phyloP scores from a whole-genome alignment of 2,888 invertebrate species.

The Xylophagus ater region DNA sequence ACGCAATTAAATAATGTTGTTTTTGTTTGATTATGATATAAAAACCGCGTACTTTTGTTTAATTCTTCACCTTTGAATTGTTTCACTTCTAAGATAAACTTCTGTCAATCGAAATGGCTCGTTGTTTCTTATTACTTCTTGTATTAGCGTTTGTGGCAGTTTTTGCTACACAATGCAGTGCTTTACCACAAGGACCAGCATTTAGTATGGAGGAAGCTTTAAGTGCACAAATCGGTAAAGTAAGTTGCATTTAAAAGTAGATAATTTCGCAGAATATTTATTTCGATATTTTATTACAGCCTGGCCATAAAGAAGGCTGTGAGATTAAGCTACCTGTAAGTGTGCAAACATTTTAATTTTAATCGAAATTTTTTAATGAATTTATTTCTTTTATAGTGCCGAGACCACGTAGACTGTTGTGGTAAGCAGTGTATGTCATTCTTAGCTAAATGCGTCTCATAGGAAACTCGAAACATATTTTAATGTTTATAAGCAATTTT shows the following conservation, averaged over 20 bases:
- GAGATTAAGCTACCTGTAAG: conserved; percentile 1
- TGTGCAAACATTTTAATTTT: neutral
- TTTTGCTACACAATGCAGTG: no score
- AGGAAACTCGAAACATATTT: neutral
- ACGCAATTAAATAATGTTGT: no score
- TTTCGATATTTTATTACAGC: no score
- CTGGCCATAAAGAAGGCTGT: neutral
- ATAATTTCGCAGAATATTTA: no score
- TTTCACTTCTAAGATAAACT: no score
- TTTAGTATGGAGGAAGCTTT: conserved; percentile 7
- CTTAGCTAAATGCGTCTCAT: conserved; percentile 5
- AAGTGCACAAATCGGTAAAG: conserved; percentile 8
- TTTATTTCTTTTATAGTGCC: conserved; percentile 1
- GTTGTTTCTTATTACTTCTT: no score
- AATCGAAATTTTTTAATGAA: neutral
- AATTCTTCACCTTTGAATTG: no score
- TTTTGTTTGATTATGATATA: no score
- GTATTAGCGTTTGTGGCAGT: no score
- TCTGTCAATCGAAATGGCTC: no score
- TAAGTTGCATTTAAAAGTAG: no score
- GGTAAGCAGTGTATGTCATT: conserved; percentile 3
- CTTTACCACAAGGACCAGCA: neutral
- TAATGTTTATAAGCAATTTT: neutral
- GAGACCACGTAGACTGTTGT: conserved; percentile 3
- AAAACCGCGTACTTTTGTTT: no score